Base-by-base conservation (phyloP, 2,113 vertebrate species). In the Erythrolamprus reginae region DNA sequence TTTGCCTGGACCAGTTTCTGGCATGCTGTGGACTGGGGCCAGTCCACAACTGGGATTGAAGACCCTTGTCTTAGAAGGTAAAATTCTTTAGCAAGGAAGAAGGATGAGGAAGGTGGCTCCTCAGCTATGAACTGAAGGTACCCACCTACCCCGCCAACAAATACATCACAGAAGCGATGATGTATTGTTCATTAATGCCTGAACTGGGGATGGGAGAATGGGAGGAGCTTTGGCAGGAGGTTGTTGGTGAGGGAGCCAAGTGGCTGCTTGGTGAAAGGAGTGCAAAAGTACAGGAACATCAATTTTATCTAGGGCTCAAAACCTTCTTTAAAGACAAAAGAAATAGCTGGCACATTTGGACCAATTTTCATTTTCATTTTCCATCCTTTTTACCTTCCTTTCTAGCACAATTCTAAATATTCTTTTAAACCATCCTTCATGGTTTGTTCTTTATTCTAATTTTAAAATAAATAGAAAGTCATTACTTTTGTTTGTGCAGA, bases 401-500 rank as follows among this genome's bases (percentile, higher is more conserved):
- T 88, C 82, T 26, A 90, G 87, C 5, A 45, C 26, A 48, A 2
- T 45, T 47, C 33, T 90, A 42, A 42, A 53, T 45, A 24, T 82
- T 58, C 28, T 38, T 33, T 77, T 88, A 77, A 89, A 58, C 7
- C 17, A 47, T 61, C 3, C 19, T 19, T 47, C 15, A 50, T 42
- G 6, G 28, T n/a, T 3, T 50, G 50, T 87, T 42, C 23, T 8
- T 82, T 48, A 70, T 91, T 61, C 23, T 12, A 61, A 51, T 52
- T 38, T 77, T 77, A 38, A 38, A 17, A 92, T 84, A 91, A 89
- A 12, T 88, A 1, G 38, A 92, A 50, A 90, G 21, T 23, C 42
- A 7, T 55, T 94, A 91, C 50, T 95, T 95, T n/a, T 96, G 61
- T 94, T 94, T 92, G 77, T 95, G 47, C 91, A 99, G 99, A 90